Evolutionary conservation across 2,113 vertebrate genomes (phyloP).

Genomic region (rabbit (Oryctolagus cuniculus)): DNA sequence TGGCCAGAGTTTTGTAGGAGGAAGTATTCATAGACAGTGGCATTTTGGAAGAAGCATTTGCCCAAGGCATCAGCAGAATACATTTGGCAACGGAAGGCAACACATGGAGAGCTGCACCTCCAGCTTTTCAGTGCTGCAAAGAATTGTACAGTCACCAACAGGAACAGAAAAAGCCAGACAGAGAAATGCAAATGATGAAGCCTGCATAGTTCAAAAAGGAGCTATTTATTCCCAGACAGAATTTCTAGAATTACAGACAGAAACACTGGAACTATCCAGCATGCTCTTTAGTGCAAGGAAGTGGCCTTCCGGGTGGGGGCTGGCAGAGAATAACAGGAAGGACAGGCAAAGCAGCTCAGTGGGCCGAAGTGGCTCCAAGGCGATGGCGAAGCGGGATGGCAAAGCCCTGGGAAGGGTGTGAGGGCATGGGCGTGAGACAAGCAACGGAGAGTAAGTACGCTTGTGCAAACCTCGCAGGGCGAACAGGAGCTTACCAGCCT

Average conservation of each 20-base stretch:
- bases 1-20: constrained; percentile 26
- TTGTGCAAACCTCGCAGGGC: not conserved
- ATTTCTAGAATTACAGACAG: constrained; percentile 17
- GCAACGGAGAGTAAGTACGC: not conserved
- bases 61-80: constrained; percentile 59
- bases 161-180: constrained; percentile 56
- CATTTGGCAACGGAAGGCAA: constrained; percentile 70
- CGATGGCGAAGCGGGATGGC: not conserved
- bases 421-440: not conserved
- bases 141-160: constrained; percentile 53
- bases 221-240: not conserved
- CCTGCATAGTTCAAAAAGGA: constrained; percentile 34
- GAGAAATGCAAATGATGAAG: constrained; percentile 40
- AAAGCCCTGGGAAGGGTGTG: not conserved
- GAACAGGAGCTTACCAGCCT: not conserved
- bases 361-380: not conserved
- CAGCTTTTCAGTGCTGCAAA: constrained; percentile 53
- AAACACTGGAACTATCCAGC: not conserved
- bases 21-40: constrained; percentile 63
- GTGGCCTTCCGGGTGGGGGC: not conserved
- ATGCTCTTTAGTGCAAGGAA: not conserved
- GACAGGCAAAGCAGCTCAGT: not conserved
- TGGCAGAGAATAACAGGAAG: not conserved
- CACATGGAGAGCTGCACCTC: constrained; percentile 41
- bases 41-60: constrained; percentile 72